Evolutionary conservation across 2,113 vertebrate genomes (phyloP).

Genomic region (Gymnorhina tibicen): DNA sequence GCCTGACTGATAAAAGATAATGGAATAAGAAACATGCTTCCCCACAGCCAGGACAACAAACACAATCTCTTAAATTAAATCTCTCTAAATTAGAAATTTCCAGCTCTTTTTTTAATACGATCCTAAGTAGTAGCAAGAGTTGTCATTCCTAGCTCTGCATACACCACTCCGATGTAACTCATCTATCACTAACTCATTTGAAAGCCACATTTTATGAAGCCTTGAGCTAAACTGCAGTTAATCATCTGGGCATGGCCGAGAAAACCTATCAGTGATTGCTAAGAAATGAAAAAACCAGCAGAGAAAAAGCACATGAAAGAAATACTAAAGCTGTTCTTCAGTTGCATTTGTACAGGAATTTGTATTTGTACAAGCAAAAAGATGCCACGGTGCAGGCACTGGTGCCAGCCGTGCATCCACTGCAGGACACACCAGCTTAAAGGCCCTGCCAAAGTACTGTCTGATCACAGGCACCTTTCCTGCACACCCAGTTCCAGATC

Average conservation of each 20-base stretch:
- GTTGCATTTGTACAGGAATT: not conserved
- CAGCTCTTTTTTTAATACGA: not conserved
- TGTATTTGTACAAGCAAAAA: not conserved
- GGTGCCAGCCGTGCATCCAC: accelerated
- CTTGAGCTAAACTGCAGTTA: conserved; percentile 2
- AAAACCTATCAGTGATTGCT: not conserved
- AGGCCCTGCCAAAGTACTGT: not conserved
- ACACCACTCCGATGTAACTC: not conserved
- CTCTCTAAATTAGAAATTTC: not conserved
- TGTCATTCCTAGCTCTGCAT: not conserved
- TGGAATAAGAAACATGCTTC: not conserved
- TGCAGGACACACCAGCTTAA: not conserved
- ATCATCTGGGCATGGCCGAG: not conserved
- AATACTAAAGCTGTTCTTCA: not conserved
- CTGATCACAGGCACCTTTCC: not conserved
- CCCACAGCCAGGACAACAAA: not conserved
- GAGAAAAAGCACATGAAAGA: not conserved
- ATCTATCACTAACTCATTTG: not conserved
- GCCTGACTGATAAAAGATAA: not conserved
- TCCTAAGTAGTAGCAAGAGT: not conserved
- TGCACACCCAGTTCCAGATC: not conserved
- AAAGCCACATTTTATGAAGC: conserved; percentile 14
- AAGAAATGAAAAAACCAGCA: not conserved
- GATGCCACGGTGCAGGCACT: not conserved
- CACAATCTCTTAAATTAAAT: not conserved